These are phyloP conservation scores for Euclidia mi DNA, from an alignment of 2,888 invertebrate genomes.

Conservation along the genomic window DNA sequence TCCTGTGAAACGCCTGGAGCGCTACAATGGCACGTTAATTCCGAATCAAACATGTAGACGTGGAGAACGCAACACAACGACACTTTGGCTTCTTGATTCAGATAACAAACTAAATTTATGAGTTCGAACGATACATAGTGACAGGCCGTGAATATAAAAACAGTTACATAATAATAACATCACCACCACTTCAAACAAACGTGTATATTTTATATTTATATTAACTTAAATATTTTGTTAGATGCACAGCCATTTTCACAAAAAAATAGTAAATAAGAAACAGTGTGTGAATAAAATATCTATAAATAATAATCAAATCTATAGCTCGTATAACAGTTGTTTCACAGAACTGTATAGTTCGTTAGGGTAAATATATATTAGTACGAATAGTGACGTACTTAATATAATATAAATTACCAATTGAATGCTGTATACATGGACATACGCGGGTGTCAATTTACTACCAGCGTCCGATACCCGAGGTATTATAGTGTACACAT, in stretches of 20 bases:
- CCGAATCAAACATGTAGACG: conserved; percentile 30
- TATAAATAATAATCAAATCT: conserved; percentile 27
- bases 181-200: conserved; percentile 15
- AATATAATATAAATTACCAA: not conserved
- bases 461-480: too few species aligned
- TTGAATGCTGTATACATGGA: not conserved
- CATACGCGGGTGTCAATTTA: not conserved
- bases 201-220: conserved; percentile 35
- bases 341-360: not conserved
- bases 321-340: conserved; percentile 9
- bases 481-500: too few species aligned
- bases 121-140: conserved; percentile 41
- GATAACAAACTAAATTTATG: conserved; percentile 31
- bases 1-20: conserved; percentile 27
- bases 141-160: conserved; percentile 23
- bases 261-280: conserved; percentile 31
- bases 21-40: conserved; percentile 48
- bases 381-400: not conserved
- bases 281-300: conserved; percentile 12
- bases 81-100: conserved; percentile 32
- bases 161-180: conserved; percentile 22
- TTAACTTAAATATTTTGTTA: conserved; percentile 47
- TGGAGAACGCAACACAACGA: conserved; percentile 29
- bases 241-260: conserved; percentile 60
- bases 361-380: conserved; percentile 3